Percentiles rank a stretch among this genome's conserved stretches.
phyloP scores from a whole-genome alignment of 1,140 invertebrate species.

The Pissodes strobi region DNA sequence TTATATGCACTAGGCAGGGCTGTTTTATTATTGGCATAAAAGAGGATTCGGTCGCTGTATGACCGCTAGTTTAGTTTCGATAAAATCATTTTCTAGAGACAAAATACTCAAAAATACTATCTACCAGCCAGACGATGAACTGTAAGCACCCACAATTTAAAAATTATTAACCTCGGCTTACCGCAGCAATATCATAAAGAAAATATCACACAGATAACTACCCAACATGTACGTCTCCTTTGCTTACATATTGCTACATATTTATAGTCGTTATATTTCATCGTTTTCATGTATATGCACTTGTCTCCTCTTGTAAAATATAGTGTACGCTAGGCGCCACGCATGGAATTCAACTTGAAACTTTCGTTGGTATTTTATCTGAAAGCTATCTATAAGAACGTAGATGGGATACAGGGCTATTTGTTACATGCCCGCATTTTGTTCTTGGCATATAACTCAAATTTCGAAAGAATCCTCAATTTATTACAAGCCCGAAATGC shows the following conservation, averaged over 20 bases:
- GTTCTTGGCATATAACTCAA: too few species aligned
- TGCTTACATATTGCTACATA: slow-evolving; percentile 27
- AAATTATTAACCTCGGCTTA: slow-evolving; percentile 16
- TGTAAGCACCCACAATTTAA: slow-evolving; percentile 1
- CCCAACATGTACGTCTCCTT: slow-evolving; percentile 8
- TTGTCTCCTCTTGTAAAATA: slow-evolving; percentile 19
- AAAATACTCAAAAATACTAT: too few species aligned
- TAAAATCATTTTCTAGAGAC: too few species aligned
- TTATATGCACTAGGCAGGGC: too few species aligned
- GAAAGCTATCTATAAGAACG: not conserved
- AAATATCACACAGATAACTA: slow-evolving; percentile 24
- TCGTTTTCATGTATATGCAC: slow-evolving; percentile 17
- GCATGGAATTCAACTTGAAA: slow-evolving; percentile 9
- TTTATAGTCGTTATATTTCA: slow-evolving; percentile 30
- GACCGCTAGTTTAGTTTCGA: too few species aligned
- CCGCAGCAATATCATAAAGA: slow-evolving; percentile 13
- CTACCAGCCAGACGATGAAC: too few species aligned
- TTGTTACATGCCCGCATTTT: too few species aligned
- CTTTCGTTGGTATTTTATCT: slow-evolving; percentile 13
- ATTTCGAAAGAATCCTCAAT: too few species aligned
- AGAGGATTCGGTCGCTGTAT: too few species aligned
- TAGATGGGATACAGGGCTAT: too few species aligned
- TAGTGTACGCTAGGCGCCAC: slow-evolving; percentile 20
- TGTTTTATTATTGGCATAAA: too few species aligned
- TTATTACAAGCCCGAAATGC: too few species aligned